These are phyloP conservation scores for Uropetala carovei DNA, from an alignment of 2,888 invertebrate species.

Conservation along the genomic window DNA sequence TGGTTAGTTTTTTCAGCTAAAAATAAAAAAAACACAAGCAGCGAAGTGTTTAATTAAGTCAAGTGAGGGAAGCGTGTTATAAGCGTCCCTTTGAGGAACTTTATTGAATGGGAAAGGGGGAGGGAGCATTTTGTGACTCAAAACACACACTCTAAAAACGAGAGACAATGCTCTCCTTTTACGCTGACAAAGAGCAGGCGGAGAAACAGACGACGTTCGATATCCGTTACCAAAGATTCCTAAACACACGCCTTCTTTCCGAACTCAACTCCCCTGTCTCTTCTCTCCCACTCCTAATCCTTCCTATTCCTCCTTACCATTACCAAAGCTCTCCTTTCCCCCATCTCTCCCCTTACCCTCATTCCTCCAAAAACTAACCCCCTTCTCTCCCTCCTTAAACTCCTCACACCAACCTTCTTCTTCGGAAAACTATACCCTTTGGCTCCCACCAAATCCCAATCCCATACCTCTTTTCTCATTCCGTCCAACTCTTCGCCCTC, in stretches of 20 bases:
- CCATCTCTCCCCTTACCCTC: not conserved
- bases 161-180: constrained; percentile 34
- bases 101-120: constrained; percentile 8
- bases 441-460: not conserved
- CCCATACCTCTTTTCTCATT: too few species aligned
- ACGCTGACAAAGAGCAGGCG: constrained; percentile 48
- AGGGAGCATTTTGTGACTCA: constrained; percentile 28
- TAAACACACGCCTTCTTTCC: constrained; percentile 13
- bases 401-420: too few species aligned
- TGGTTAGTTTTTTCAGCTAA: not conserved
- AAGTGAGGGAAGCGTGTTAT: constrained; percentile 32
- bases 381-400: not conserved
- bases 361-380: not conserved
- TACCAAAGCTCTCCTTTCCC: not conserved
- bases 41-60: constrained; percentile 9
- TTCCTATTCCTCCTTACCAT: not conserved
- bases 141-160: constrained; percentile 27
- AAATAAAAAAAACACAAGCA: constrained; percentile 9
- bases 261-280: not conserved
- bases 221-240: constrained; percentile 49
- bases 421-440: not conserved
- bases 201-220: constrained; percentile 35
- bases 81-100: constrained; percentile 8
- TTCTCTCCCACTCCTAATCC: not conserved
- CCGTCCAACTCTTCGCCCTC: too few species aligned